Percentiles rank a stretch among this genome's conserved stretches.
Conservation (phyloP, 2,113 vertebrate genomes). For the Agelaius tricolor region DNA sequence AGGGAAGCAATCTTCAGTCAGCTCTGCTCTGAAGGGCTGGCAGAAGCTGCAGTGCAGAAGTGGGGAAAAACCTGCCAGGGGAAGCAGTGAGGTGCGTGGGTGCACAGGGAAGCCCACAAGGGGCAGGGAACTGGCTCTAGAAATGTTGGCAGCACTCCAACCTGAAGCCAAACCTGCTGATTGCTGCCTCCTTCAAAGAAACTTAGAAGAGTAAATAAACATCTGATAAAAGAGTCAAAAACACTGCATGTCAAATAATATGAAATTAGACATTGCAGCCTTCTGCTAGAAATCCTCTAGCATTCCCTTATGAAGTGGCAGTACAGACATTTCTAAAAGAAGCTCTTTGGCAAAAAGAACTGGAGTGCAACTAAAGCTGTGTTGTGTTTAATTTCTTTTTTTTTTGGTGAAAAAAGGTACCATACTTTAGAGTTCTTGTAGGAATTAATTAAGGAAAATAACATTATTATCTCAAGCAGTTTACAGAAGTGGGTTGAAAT, state of each 20-base stretch:
- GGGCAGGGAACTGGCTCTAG: not conserved
- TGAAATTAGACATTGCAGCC: not conserved
- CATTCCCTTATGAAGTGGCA: not conserved
- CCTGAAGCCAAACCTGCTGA: not conserved
- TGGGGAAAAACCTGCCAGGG: not conserved
- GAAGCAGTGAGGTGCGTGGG: not conserved
- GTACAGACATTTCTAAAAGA: not conserved
- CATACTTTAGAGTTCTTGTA: not conserved
- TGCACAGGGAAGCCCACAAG: rapidly evolving
- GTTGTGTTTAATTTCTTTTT: not conserved
- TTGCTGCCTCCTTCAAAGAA: not conserved
- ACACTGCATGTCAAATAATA: not conserved
- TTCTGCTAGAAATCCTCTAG: not conserved
- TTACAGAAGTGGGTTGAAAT: not conserved
- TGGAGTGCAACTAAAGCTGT: not conserved
- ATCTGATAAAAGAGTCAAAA: not conserved
- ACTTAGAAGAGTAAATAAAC: not conserved
- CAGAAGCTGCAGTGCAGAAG: not conserved
- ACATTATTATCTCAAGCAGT: not conserved
- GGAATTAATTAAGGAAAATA: not conserved
- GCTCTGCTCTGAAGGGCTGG: not conserved
- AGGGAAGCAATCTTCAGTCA: not conserved
- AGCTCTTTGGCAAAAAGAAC: not conserved
- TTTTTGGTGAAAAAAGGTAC: not conserved
- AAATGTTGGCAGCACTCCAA: not conserved